Evolutionary conservation across 2,888 invertebrate species (phyloP).

Genomic region (Euplagia quadripunctaria): DNA sequence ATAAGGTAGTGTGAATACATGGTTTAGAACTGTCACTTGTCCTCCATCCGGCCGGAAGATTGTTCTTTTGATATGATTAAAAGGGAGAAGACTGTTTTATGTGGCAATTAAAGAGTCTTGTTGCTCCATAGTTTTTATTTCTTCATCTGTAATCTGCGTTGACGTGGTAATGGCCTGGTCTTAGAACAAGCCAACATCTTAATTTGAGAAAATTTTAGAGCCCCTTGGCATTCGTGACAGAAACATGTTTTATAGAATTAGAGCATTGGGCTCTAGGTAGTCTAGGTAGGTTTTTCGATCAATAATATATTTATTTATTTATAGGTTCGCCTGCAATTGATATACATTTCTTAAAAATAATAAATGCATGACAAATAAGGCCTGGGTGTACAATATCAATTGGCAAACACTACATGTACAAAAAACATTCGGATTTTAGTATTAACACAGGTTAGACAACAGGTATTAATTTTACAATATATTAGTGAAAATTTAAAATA

Average conservation of each 20-base stretch:
- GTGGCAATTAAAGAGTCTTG: slow-evolving; percentile 82
- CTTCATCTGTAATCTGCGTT: slow-evolving; percentile 47
- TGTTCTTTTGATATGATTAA: slow-evolving; percentile 86
- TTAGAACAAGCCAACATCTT: slow-evolving; percentile 39
- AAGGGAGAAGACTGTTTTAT: slow-evolving; percentile 86
- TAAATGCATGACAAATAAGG: too few relatives aligned
- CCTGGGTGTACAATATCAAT: too few relatives aligned
- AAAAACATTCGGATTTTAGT: too few relatives aligned
- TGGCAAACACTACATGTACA: too few relatives aligned
- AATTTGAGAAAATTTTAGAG: slow-evolving; percentile 26
- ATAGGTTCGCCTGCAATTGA: too few relatives aligned
- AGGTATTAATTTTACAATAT: too few relatives aligned
- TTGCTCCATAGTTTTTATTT: slow-evolving; percentile 71
- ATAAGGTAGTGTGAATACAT: slow-evolving; percentile 53
- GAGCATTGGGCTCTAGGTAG: slow-evolving; percentile 15
- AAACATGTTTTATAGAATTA: slow-evolving; percentile 27
- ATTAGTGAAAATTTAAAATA: too few relatives aligned
- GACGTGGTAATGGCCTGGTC: slow-evolving; percentile 34
- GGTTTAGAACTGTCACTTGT: slow-evolving; percentile 63
- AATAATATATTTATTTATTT: too few relatives aligned
- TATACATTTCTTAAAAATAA: too few relatives aligned
- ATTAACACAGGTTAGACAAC: too few relatives aligned
- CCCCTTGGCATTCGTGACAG: slow-evolving; percentile 35
- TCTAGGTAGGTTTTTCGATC: too few relatives aligned
- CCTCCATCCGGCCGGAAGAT: slow-evolving; percentile 84